Evolutionary conservation across 2,113 vertebrate genomes (phyloP), one percentile per base, ranked within the genome.

Genomic region (Archilochus colubris): DNA sequence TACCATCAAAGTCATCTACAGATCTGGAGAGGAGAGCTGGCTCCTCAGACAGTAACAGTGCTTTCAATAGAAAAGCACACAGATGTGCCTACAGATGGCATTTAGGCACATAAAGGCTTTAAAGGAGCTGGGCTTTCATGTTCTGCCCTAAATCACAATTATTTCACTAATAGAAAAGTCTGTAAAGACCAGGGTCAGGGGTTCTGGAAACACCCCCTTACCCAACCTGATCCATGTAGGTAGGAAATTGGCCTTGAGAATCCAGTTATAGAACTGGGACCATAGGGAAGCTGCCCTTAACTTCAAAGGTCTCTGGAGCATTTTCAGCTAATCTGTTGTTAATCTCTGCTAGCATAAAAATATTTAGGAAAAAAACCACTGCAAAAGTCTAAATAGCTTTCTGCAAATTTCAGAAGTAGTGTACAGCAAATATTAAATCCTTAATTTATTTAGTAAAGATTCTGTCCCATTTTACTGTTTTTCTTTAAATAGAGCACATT

Each of bases 281-380:
- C n/a, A 23, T 0, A 69, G 5, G 62, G 59, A 46, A 73, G 28
- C 9, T 24, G 14, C 30, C 43, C 23, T 64, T 44, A 72, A 64
- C 12, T 82, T 80, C 48, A 50, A 14, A 77, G 61, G 57, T 57
- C 57, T 83, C 88, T 46, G 27, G 61, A 13, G 23, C 28, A 40
- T 66, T 83, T 89, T 59, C 44, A 67, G 33, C 53, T 82, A 48
- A 31, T 38, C 33, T 59, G 21, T 13, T 80, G 38, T 44, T 78
- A 30, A 57, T 59, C 25, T 54, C 24, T n/a, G 9, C 62, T 59
- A 79, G 43, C 75, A 69, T 55, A 95, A 96, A 97, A 96, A 89
- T 5, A 28, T 38, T 80, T 63, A 81, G 22, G 77, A 90, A 94
- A 95, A 81, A 90, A 55, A 50, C 78, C 50, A 44, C 64, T 70